Evolutionary conservation across 1,140 invertebrate species (phyloP).

Genomic region (Drosophila sp.): DNA sequence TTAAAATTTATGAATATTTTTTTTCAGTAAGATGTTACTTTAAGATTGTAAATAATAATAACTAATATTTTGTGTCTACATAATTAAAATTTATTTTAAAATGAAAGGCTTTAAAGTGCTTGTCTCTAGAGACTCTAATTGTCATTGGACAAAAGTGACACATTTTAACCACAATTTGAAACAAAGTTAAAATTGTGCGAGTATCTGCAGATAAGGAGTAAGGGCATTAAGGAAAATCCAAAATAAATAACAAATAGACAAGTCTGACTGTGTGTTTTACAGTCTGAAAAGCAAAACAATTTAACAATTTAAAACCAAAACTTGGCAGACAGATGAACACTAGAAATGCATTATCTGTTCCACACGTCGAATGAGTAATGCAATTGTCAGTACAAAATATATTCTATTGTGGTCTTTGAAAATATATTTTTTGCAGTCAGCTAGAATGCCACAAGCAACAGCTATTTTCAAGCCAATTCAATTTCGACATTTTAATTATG

Average conservation of each 20-base stretch:
- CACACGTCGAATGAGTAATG: constrained; percentile 32
- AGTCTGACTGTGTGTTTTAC: neutral
- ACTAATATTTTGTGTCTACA: no score
- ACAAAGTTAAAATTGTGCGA: neutral
- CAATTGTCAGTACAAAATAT: constrained; percentile 10
- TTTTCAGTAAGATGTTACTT: no score
- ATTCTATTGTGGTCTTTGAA: constrained; percentile 17
- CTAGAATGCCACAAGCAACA: constrained; percentile 15
- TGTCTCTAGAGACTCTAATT: no score
- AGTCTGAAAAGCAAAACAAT: neutral
- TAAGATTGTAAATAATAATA: no score
- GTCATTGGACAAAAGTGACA: neutral
- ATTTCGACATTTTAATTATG: constrained; percentile 50
- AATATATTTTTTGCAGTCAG: constrained; percentile 25
- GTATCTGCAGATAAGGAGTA: neutral
- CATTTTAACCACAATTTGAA: neutral
- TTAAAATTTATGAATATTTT: no score
- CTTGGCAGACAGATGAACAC: constrained; percentile 3
- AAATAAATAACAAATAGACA: constrained; percentile 14
- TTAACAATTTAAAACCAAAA: constrained; percentile 8
- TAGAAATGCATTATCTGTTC: constrained; percentile 26
- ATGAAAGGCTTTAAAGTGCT: no score
- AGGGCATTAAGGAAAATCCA: neutral
- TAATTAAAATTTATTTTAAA: no score
- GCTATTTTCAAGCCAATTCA: constrained; percentile 30